Percentiles rank a stretch among this genome's conserved stretches.
These are phyloP conservation scores for Dysdera silvatica DNA, from an alignment of 1,140 invertebrate species.

Conservation along the genomic window DNA sequence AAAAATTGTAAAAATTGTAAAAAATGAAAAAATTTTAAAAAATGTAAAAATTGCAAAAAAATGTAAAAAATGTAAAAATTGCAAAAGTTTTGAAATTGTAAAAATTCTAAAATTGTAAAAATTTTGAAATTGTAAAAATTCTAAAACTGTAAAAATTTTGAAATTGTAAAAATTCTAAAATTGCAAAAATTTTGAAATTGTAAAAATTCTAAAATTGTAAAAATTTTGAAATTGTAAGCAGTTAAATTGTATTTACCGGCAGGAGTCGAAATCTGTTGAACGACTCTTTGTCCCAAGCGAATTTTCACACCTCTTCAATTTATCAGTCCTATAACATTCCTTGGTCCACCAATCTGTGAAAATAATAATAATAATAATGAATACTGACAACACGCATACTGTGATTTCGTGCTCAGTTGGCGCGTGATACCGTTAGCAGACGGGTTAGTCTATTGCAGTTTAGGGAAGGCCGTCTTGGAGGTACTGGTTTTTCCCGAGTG, in stretches of 20 bases:
- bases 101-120: background rate
- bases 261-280: conserved; percentile 5
- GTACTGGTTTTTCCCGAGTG: too few species aligned
- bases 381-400: background rate
- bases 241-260: conserved; percentile 2
- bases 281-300: background rate
- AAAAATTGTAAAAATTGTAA: too few species aligned
- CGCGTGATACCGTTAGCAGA: background rate
- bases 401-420: background rate
- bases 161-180: background rate
- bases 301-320: conserved; percentile 10
- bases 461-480: too few species aligned
- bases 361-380: background rate
- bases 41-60: background rate
- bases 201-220: background rate
- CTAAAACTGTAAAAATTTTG: background rate
- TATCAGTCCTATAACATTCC: background rate
- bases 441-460: background rate
- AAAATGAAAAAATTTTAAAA: too few species aligned
- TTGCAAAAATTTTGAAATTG: background rate
- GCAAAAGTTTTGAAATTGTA: background rate
- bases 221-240: background rate
- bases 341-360: conserved; percentile 16
- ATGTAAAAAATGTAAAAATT: background rate
- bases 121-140: background rate